phyloP scores from a whole-genome alignment of 2,113 vertebrate genomes.

The Stictonetta naevosa region DNA sequence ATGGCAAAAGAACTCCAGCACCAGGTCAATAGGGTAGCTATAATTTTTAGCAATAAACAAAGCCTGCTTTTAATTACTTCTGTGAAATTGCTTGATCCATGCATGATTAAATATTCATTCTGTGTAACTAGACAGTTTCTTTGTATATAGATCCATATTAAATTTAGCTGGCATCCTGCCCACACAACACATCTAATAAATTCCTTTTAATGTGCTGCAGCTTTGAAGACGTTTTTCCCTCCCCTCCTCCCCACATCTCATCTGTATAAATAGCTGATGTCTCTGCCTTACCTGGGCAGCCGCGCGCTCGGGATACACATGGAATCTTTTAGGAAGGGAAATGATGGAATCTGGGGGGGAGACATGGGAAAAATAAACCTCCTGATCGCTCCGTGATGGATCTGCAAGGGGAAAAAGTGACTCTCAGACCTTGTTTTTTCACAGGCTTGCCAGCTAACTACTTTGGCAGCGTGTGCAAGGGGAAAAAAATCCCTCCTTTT shows the following conservation, averaged over 20 bases:
- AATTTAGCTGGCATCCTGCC: slow-evolving; percentile 81
- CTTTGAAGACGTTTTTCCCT: slow-evolving; percentile 51
- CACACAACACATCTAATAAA: slow-evolving; percentile 82
- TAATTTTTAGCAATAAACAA: slow-evolving; percentile 79
- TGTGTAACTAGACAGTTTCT: slow-evolving; percentile 84
- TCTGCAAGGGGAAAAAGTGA: neutral
- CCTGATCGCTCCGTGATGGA: slow-evolving; percentile 18
- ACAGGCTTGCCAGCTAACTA: neutral
- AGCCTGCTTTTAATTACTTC: slow-evolving; percentile 90
- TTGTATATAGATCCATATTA: slow-evolving; percentile 87
- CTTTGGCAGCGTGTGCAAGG: neutral
- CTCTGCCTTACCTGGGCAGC: neutral
- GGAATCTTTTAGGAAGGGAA: slow-evolving; percentile 58
- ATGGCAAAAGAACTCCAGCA: slow-evolving; percentile 76
- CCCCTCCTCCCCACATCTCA: neutral
- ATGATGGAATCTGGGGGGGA: slow-evolving; percentile 65
- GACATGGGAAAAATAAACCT: slow-evolving; percentile 72
- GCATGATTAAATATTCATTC: slow-evolving; percentile 94
- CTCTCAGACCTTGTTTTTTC: neutral
- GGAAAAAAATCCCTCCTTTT: slow-evolving; percentile 45
- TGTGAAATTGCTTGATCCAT: slow-evolving; percentile 87
- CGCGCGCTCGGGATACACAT: slow-evolving; percentile 23
- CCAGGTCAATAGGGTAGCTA: slow-evolving; percentile 83
- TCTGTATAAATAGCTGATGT: neutral
- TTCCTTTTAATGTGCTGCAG: slow-evolving; percentile 73